Percentiles rank a stretch among this genome's conserved stretches.
Conservation (phyloP, 2,797 vertebrate genomes). For the Gallirallus australis region DNA sequence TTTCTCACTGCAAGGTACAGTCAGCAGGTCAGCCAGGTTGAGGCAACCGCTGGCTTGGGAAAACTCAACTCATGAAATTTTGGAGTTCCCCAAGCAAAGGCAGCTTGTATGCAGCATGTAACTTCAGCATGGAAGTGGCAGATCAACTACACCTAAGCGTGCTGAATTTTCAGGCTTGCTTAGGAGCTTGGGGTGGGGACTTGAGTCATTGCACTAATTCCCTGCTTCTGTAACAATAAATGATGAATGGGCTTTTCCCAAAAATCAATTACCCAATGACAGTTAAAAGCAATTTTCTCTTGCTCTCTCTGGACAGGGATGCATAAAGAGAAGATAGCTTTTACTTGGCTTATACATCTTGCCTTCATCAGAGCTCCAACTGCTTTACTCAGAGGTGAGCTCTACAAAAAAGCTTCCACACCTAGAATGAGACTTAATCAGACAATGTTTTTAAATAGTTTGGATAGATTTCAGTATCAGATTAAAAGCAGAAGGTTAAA, state of each 20-base stretch:
- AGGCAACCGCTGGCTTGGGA: not conserved
- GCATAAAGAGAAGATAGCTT: not conserved
- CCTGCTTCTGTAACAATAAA: not conserved
- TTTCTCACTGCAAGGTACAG: fast-evolving
- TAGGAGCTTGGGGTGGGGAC: not conserved
- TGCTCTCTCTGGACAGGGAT: not conserved
- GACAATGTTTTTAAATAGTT: not conserved
- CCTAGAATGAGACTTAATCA: not conserved
- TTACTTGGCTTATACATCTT: not conserved
- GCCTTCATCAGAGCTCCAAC: not conserved
- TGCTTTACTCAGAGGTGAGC: not conserved
- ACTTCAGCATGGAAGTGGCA: not conserved
- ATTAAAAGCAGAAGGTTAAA: not conserved
- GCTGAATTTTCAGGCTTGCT: not conserved
- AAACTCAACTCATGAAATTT: not conserved
- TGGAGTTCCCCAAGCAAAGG: not conserved
- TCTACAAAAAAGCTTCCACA: not conserved
- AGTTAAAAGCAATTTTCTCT: not conserved
- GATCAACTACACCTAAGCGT: not conserved
- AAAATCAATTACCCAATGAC: not conserved
- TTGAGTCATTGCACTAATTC: not conserved
- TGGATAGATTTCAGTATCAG: not conserved
- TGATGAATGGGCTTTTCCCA: not conserved
- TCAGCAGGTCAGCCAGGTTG: not conserved
- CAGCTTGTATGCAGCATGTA: not conserved